These are phyloP conservation scores for Microctenopoma stevenorrisi DNA, from an alignment of 2,797 vertebrate species.

Conservation along the genomic window DNA sequence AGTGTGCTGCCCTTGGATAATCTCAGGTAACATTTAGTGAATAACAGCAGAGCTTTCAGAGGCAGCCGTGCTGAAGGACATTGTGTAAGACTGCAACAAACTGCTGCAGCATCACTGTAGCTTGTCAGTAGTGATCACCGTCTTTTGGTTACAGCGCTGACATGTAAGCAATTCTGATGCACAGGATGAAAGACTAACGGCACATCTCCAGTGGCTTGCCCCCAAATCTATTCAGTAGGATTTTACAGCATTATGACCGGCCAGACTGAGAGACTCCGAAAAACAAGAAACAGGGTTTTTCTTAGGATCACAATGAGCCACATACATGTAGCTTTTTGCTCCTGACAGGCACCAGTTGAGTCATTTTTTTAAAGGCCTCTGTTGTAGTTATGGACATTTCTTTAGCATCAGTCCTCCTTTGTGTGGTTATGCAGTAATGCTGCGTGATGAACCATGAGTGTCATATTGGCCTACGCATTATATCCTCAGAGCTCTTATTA, in stretches of 20 bases:
- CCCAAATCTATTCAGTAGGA: slow-evolving; percentile 41
- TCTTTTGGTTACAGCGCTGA: slow-evolving; percentile 62
- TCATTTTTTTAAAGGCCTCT: slow-evolving; percentile 34
- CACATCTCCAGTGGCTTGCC: slow-evolving; percentile 65
- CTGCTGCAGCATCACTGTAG: slow-evolving; percentile 71
- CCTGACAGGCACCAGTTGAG: slow-evolving; percentile 15
- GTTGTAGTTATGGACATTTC: slow-evolving; percentile 20
- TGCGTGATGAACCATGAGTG: slow-evolving; percentile 41
- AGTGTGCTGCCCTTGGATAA: slow-evolving; percentile 55
- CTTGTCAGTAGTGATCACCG: slow-evolving; percentile 78
- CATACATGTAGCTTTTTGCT: slow-evolving; percentile 14
- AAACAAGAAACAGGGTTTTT: slow-evolving; percentile 33
- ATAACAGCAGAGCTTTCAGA: slow-evolving; percentile 43
- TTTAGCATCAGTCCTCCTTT: slow-evolving; percentile 24
- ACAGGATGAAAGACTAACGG: slow-evolving; percentile 62
- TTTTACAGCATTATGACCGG: slow-evolving; percentile 42
- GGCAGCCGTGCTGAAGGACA: slow-evolving; percentile 49
- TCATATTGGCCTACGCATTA: slow-evolving; percentile 32
- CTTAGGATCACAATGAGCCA: neutral
- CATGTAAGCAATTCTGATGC: slow-evolving; percentile 73
- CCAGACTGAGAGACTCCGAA: slow-evolving; percentile 11
- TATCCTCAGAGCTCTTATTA: slow-evolving; percentile 44
- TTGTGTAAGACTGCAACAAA: slow-evolving; percentile 66
- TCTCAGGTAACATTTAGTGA: slow-evolving; percentile 61
- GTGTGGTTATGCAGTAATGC: slow-evolving; percentile 36